Base-by-base conservation (phyloP, 1,140 invertebrate species). In the Batillaria attramentaria region DNA sequence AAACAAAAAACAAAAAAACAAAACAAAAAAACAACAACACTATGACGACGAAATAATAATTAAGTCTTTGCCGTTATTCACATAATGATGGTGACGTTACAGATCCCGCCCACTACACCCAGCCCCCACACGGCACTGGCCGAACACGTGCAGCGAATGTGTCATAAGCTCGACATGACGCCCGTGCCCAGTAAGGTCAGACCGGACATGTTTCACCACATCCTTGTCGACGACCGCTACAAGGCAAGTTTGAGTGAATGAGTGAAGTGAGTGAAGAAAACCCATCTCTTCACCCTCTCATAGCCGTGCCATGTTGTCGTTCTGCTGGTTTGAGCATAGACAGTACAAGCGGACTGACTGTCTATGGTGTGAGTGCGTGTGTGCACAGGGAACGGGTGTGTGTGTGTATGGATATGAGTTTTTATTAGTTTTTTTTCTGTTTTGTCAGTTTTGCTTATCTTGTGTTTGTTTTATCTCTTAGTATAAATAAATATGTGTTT, bases 151-250 rank as follows among this genome's bases (percentile, higher is more conserved):
- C 1, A n/a, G 54, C 50, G n/a, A 6, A 75, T 35, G 54, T 75
- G 73, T 39, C 35, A 18, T 37, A 54, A 65, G 41, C 73, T 33
- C 35, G 41, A 46, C 2, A 43, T 57, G 50, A 31, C 33, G 33
- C 8, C 24, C 18, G 8, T 18, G 31, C 8, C 18, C 20, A 54
- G n/a, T 37, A 57, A 10, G 28, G 31, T 62, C 73, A 75, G 42
- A 24, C 73, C 35, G 2, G n/a, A 39, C 20, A 28, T 33, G 2
- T 65, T 33, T 28, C 54, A 75, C 39, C 73, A 75, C 24, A 75
- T 75, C 54, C 73, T 75, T 31, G 73, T 75, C 35, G 73, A 75
- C 54, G 73, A 75, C 35, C 35, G 73, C 1, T 65, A 62, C 57
- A 75, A 75, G 57, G 57, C 33, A 60, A 60, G 31, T 13, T 50